A percentile compares a stretch with the other conserved stretches of the same genome.
Evolutionary conservation across 2,797 vertebrate species (phyloP).

Genomic region (Aphelocoma californica): DNA sequence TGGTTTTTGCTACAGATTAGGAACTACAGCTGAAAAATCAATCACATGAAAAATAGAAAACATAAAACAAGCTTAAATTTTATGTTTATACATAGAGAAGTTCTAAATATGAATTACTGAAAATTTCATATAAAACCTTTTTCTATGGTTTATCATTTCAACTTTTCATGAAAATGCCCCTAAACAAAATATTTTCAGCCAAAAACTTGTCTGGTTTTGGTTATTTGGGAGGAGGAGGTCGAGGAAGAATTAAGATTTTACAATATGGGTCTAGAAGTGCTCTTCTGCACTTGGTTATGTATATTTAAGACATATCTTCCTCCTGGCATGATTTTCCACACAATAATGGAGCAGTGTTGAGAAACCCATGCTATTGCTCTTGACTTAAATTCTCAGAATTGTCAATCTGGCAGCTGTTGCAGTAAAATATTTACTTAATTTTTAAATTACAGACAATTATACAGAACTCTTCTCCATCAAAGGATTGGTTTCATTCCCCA

Average conservation of each 20-base stretch:
- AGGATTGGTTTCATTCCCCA: slow-evolving; percentile 34
- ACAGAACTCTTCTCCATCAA: slow-evolving; percentile 29
- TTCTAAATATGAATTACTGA: neutral
- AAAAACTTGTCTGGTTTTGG: slow-evolving; percentile 40
- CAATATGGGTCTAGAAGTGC: slow-evolving; percentile 15
- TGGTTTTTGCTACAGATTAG: neutral
- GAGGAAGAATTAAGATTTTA: slow-evolving; percentile 53
- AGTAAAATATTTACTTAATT: slow-evolving; percentile 47
- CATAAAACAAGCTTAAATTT: neutral
- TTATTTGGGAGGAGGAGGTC: slow-evolving; percentile 29
- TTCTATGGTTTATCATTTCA: neutral
- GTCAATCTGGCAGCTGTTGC: slow-evolving; percentile 39
- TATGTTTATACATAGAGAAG: neutral
- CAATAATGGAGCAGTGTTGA: slow-evolving; percentile 32
- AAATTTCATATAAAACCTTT: neutral
- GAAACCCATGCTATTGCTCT: slow-evolving; percentile 14
- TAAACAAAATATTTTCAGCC: slow-evolving; percentile 11
- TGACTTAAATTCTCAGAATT: slow-evolving; percentile 56
- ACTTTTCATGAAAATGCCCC: neutral
- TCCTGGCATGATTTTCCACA: slow-evolving; percentile 42
- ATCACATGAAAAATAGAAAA: neutral
- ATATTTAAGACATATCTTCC: slow-evolving; percentile 53
- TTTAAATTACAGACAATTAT: slow-evolving; percentile 52
- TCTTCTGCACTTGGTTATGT: slow-evolving; percentile 56
- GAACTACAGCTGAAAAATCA: neutral